Conservation (phyloP, 2,113 vertebrate genomes). For the Carlito syrichta region DNA sequence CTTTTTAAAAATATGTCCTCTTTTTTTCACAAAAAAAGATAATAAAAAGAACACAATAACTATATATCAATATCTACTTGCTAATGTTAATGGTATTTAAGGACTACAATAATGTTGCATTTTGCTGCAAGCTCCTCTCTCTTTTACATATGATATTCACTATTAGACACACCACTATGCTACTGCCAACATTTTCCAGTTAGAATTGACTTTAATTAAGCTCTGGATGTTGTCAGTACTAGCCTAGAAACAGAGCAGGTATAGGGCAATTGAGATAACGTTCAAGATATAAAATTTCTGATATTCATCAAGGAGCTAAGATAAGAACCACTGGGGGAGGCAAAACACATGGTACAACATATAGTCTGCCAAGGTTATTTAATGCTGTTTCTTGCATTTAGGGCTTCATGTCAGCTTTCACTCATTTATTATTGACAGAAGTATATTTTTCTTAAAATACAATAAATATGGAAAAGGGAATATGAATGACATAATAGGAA, state of each 20-base stretch:
- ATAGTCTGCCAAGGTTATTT: neutral
- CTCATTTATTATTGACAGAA: neutral
- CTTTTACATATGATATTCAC: neutral
- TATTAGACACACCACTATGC: neutral
- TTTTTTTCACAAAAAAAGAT: neutral
- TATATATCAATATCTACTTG: neutral
- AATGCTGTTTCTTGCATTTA: neutral
- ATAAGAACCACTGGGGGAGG: neutral
- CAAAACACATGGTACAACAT: neutral
- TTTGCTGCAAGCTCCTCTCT: neutral
- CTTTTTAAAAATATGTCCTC: neutral
- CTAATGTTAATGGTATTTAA: neutral
- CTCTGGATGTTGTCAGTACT: neutral
- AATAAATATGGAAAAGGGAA: neutral
- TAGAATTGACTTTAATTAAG: slow-evolving; percentile 31
- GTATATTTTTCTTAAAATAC: slow-evolving; percentile 28
- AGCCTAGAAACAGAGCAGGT: neutral
- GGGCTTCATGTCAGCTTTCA: neutral
- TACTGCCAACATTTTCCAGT: neutral
- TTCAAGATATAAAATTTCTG: neutral
- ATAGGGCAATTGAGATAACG: neutral
- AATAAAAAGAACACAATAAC: slow-evolving; percentile 3
- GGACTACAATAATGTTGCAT: neutral
- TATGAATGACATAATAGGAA: neutral
- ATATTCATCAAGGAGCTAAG: slow-evolving; percentile 9